A percentile compares a stretch with the other conserved stretches of the same genome.
These are phyloP conservation scores for Sebastes steindachneri DNA, from an alignment of 2,797 vertebrate species.

Conservation along the genomic window DNA sequence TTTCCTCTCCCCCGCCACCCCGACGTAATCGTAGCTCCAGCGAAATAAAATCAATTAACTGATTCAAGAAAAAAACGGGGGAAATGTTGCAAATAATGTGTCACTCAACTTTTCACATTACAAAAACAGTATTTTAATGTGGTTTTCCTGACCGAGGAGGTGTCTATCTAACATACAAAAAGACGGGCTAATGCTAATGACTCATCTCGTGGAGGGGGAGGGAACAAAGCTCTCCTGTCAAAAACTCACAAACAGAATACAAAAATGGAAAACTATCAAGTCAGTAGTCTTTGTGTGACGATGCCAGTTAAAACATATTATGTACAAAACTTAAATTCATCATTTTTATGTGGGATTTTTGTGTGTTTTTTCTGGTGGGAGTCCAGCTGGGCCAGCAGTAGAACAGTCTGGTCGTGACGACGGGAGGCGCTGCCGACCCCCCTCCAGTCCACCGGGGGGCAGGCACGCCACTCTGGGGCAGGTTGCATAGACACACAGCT, in stretches of 20 bases:
- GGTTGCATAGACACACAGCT: slow-evolving; percentile 99
- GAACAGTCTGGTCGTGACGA: slow-evolving; percentile 84
- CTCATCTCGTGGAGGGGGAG: slow-evolving; percentile 62
- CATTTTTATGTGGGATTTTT: slow-evolving; percentile 57
- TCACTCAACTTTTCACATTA: slow-evolving; percentile 91
- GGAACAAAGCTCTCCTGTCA: slow-evolving; percentile 70
- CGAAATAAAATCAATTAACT: slow-evolving; percentile 69
- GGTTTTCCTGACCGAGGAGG: slow-evolving; percentile 85
- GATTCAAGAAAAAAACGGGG: not conserved
- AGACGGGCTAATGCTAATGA: slow-evolving; percentile 90
- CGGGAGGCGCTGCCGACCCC: slow-evolving; percentile 76
- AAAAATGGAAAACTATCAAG: slow-evolving; percentile 81
- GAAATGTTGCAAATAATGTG: slow-evolving; percentile 56
- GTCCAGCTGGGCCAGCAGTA: slow-evolving; percentile 91
- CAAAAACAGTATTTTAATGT: slow-evolving; percentile 77
- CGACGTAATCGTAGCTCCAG: slow-evolving; percentile 85
- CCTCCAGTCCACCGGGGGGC: slow-evolving; percentile 87
- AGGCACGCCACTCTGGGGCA: slow-evolving; percentile 90
- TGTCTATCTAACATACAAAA: slow-evolving; percentile 88
- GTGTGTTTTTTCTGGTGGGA: slow-evolving; percentile 78
- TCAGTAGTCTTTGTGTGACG: slow-evolving; percentile 96
- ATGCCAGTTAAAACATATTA: slow-evolving; percentile 93
- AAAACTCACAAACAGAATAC: slow-evolving; percentile 88
- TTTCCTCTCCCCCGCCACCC: slow-evolving; percentile 74
- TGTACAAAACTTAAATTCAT: slow-evolving; percentile 90